These are phyloP conservation scores for Melinaea marsaeus DNA, from an alignment of 2,888 invertebrate genomes.

Conservation along the genomic window DNA sequence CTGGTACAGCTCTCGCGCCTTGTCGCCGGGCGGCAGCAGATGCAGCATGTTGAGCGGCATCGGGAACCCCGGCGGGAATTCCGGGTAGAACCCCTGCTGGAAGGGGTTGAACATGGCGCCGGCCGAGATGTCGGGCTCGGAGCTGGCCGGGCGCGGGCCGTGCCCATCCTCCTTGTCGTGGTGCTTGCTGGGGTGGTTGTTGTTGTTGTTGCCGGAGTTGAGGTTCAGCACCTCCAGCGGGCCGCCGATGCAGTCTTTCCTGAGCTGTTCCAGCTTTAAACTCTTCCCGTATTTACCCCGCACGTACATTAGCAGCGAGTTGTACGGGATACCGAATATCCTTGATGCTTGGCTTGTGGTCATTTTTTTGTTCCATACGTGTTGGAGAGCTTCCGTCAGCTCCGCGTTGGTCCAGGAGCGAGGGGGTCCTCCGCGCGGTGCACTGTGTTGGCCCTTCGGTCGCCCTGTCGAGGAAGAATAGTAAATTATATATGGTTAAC, in stretches of 20 bases:
- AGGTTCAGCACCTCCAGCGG: constrained; percentile 85
- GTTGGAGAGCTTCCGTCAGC: constrained; percentile 91
- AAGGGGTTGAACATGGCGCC: constrained; percentile 87
- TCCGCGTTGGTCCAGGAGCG: constrained; percentile 96
- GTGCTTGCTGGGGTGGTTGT: constrained; percentile 76
- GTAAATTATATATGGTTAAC: constrained; percentile 15
- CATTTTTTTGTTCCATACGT: constrained; percentile 98
- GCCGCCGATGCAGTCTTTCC: constrained; percentile 92
- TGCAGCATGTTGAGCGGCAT: constrained; percentile 92
- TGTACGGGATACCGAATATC: constrained; percentile 95
- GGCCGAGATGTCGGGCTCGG: constrained; percentile 81
- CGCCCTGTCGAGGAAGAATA: constrained; percentile 78
- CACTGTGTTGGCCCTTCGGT: constrained; percentile 94
- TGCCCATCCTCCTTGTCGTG: constrained; percentile 77
- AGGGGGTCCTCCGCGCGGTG: constrained; percentile 93
- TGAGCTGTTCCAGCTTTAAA: constrained; percentile 89
- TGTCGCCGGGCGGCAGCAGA: constrained; percentile 87
- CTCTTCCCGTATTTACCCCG: constrained; percentile 96
- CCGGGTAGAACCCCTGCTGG: constrained; percentile 89
- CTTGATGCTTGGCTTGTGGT: constrained; percentile 94
- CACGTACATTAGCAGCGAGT: constrained; percentile 94
- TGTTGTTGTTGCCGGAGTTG: constrained; percentile 79
- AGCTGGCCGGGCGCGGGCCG: constrained; percentile 80
- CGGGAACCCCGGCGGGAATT: constrained; percentile 88
- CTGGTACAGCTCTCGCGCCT: constrained; percentile 81